Conservation (phyloP, 2,888 invertebrate species). For the Cheilosia pagana region DNA sequence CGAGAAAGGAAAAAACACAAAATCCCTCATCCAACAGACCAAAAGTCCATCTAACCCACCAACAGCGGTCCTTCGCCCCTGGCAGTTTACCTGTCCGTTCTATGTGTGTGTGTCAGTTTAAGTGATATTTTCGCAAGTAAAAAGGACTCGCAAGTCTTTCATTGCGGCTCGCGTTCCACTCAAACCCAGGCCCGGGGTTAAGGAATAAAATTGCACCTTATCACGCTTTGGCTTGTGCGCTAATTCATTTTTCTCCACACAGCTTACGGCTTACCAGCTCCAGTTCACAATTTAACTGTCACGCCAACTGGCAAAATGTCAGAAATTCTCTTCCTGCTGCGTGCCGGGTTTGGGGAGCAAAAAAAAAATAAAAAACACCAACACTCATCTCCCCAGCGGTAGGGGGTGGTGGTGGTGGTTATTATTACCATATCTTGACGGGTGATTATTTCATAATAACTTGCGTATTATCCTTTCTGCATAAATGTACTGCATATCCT, state of each 20-base stretch:
- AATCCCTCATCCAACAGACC: slow-evolving; percentile 53
- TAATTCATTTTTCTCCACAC: slow-evolving; percentile 57
- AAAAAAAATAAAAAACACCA: not conserved
- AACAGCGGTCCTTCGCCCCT: slow-evolving; percentile 41
- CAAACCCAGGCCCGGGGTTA: slow-evolving; percentile 17
- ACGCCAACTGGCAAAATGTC: slow-evolving; percentile 74
- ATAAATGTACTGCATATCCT: slow-evolving; percentile 66
- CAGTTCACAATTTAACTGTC: slow-evolving; percentile 69
- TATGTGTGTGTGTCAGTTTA: slow-evolving; percentile 45
- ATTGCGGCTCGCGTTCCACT: slow-evolving; percentile 1
- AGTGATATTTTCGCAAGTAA: slow-evolving; percentile 74
- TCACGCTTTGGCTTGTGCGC: slow-evolving; percentile 57
- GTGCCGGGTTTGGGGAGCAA: slow-evolving; percentile 34
- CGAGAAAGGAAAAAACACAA: slow-evolving; percentile 10
- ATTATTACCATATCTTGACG: slow-evolving; percentile 75
- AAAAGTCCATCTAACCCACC: slow-evolving; percentile 42
- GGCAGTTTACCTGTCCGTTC: slow-evolving; percentile 41
- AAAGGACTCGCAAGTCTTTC: slow-evolving; percentile 45
- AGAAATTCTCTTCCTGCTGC: slow-evolving; percentile 65
- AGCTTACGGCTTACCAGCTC: slow-evolving; percentile 15
- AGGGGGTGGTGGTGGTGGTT: slow-evolving; percentile 25
- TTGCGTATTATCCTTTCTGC: slow-evolving; percentile 73
- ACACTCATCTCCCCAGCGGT: not conserved
- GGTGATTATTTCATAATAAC: slow-evolving; percentile 75
- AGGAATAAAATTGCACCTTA: slow-evolving; percentile 65